Evolutionary conservation across 2,113 vertebrate species (phyloP).

Genomic region (Sceloporus tristichus): DNA sequence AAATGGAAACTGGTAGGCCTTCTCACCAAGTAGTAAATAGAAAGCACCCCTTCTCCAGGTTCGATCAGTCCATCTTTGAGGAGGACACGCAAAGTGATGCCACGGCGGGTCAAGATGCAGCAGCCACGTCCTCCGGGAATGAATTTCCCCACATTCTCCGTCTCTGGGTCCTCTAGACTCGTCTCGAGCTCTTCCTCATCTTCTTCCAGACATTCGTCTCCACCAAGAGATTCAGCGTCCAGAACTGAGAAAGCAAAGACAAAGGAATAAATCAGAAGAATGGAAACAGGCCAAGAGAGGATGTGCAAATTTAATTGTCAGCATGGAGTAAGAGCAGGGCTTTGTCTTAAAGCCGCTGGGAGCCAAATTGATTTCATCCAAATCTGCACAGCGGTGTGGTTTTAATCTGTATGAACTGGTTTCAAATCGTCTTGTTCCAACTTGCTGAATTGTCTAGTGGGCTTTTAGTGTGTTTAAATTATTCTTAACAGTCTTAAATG

Average conservation of each 20-base stretch:
- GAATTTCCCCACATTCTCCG: constrained; percentile 39
- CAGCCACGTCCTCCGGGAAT: constrained; percentile 73
- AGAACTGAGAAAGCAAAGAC: constrained; percentile 56
- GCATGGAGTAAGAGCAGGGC: too few relatives aligned
- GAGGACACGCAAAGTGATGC: constrained; percentile 92
- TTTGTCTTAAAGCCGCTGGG: too few relatives aligned
- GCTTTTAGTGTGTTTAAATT: too few relatives aligned
- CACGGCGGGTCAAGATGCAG: constrained; percentile 88
- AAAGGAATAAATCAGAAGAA: not conserved
- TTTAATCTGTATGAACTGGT: too few relatives aligned
- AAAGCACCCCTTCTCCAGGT: constrained; percentile 87
- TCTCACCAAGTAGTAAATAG: constrained; percentile 94
- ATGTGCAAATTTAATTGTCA: too few relatives aligned
- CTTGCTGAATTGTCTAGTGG: too few relatives aligned
- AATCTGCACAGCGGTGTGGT: too few relatives aligned
- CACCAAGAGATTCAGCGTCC: constrained; percentile 63
- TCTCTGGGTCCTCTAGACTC: constrained; percentile 78
- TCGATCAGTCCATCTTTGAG: constrained; percentile 94
- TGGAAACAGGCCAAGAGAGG: too few relatives aligned
- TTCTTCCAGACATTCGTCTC: constrained; percentile 78
- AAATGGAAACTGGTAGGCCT: rapidly evolving
- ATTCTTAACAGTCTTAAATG: too few relatives aligned
- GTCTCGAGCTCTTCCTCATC: constrained; percentile 79
- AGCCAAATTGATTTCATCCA: too few relatives aligned
- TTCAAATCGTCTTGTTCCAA: too few relatives aligned